Evolutionary conservation across 2,113 vertebrate genomes (phyloP).

Genomic region (Panthera uncia): DNA sequence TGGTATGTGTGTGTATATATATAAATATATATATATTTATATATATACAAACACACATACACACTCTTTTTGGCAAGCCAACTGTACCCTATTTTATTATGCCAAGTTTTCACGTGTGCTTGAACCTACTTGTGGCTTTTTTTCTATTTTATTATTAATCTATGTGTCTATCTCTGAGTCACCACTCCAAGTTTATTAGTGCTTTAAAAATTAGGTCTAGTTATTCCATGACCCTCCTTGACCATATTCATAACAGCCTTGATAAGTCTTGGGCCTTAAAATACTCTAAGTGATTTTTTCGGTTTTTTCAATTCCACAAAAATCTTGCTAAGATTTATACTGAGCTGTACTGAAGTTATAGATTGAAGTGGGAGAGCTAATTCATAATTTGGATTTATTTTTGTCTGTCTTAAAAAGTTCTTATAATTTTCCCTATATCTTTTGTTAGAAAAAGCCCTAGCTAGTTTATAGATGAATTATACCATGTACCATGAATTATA

Average conservation of each 20-base stretch:
- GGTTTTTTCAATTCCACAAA: not conserved
- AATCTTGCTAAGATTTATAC: not conserved
- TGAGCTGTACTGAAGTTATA: not conserved
- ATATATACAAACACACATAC: not conserved
- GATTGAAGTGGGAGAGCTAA: not conserved
- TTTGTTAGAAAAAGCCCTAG: not conserved
- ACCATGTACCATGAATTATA: not conserved
- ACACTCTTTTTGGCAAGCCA: not conserved
- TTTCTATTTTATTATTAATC: slow-evolving; percentile 6
- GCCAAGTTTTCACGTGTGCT: not conserved
- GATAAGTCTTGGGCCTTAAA: not conserved
- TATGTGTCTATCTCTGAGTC: not conserved
- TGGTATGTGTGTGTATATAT: no score
- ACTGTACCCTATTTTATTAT: not conserved
- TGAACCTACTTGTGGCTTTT: not conserved
- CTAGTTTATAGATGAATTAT: not conserved
- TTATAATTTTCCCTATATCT: not conserved
- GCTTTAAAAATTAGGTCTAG: not conserved
- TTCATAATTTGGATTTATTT: not conserved
- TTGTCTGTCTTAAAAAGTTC: not conserved
- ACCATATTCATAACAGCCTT: not conserved
- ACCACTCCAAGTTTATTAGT: not conserved
- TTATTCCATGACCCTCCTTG: not conserved
- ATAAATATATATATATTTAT: no score
- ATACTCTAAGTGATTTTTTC: not conserved